Base-by-base conservation (phyloP, 2,888 invertebrate species). In the Tipula confusa region DNA sequence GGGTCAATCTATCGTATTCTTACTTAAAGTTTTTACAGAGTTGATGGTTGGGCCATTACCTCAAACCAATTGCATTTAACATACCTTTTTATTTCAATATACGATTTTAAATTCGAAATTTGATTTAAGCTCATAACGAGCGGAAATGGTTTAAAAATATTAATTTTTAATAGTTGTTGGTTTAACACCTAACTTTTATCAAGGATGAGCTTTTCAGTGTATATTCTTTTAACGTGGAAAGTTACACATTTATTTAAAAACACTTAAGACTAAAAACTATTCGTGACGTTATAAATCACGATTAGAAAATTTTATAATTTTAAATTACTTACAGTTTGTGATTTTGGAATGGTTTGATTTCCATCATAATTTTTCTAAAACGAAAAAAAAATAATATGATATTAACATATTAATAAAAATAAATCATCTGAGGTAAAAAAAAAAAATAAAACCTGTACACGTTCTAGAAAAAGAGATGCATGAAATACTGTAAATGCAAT, bases 341-440 rank as follows among this genome's bases (percentile, higher is more conserved):
- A 85, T 82, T 86, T 86, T 84, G 86, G 85, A 84, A 86, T 85
- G 79, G 85, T 83, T 83, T 84, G 85, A 82, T 85, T 84, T 84
- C 84, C 86, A 85, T 86, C 85, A 82, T 86, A 85, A 82, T 85
- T 84, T 86, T 86, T 86, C 86, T 86, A 85, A 2, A 86, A 86
- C 83, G n/a, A 85, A 85, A 85, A 84, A 82, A 33, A 81, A 81
- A 83, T 64, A 79, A 48, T 48, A 48, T 48, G 4, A 48, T 48
- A n/a, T 48, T 48, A 9, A 28, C n/a, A 83, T 9, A 83, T 29
- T n/a, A n/a, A n/a, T n/a, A 28, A 64, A 28, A 38, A 31, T 6
- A 64, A 29, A n/a, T n/a, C n/a, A n/a, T n/a, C n/a, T n/a, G n/a
- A n/a, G 15, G 11, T 64, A 6, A 33, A n/a, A 36, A 28, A 43